Evolutionary conservation across 2,113 vertebrate species (phyloP), one percentile per base, ranked within the genome.

Genomic region (Columbina picui): DNA sequence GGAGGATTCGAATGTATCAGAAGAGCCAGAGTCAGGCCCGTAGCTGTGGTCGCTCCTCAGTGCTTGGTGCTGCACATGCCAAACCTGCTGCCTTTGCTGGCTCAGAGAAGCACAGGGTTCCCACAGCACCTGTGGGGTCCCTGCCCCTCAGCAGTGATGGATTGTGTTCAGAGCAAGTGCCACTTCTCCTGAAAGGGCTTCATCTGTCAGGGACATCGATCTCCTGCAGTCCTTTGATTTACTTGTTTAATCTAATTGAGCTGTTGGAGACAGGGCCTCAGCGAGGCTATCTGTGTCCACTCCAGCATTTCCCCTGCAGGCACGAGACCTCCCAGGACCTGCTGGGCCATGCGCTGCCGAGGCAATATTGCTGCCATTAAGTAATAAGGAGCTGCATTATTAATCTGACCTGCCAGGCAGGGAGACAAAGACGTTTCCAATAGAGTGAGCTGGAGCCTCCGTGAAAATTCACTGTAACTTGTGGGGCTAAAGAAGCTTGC

Each of bases 191-290:
- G 77, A 68, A 59, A 76, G n/a, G 20, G 61, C 57, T 86, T 49
- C 76, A 32, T 64, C 79, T 79, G 71, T 74, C 95, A 90, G 88
- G 30, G 41, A 12, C 79, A 97, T 91, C 4, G 75, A 96, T 96
- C 87, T 91, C 81, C 88, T 67, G 74, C 67, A 79, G 84, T 75
- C 20, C 88, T 90, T 89, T 94, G 93, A 93, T 96, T 94, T 88
- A 93, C 53, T 79, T 57, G 64, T 93, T 91, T 84, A 71, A 76
- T 84, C 82, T 85, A 93, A 92, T 71, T 38, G 67, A 79, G 61
- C 53, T 81, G 64, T 18, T 91, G 68, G 67, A 90, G 81, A 75
- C 39, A 59, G 87, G 63, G 25, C 41, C 49, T 74, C n/a, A 7
- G 45, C 1, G 3, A 55, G 55, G 38, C 52, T 82, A 13, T 10